These are phyloP conservation scores for Stenchaetothrips biformis DNA, from an alignment of 2,888 invertebrate species.

Conservation along the genomic window DNA sequence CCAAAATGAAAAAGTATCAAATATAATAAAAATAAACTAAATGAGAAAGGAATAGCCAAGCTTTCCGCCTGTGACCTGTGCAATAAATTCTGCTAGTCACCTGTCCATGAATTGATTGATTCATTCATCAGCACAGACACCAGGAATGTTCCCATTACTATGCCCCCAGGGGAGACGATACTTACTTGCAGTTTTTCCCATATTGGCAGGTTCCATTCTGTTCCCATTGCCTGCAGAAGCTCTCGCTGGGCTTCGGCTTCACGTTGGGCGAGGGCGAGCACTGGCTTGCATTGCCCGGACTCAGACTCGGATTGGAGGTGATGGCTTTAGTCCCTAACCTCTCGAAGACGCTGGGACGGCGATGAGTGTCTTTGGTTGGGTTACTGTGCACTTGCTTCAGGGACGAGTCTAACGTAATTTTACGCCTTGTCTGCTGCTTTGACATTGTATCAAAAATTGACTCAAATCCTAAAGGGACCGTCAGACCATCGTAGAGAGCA, in stretches of 20 bases:
- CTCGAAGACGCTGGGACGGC: conserved; percentile 71
- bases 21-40: no score
- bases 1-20: no score
- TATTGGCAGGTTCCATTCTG: conserved; percentile 72
- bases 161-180: conserved; percentile 16
- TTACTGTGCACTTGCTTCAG: conserved; percentile 23
- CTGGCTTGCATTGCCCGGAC: background rate
- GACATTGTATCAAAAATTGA: conserved; percentile 13
- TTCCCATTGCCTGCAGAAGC: conserved; percentile 71
- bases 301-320: conserved; percentile 42
- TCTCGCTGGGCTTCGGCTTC: conserved; percentile 45
- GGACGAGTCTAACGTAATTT: conserved; percentile 10
- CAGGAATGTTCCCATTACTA: no score
- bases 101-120: no score
- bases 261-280: no score
- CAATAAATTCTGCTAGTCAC: no score
- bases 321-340: conserved; percentile 70
- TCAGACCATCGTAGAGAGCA: background rate
- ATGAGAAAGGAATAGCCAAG: no score
- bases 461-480: conserved; percentile 8
- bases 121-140: no score
- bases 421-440: conserved; percentile 20
- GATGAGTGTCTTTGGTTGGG: conserved; percentile 35
- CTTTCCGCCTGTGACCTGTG: no score
- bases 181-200: conserved; percentile 68